Evolutionary conservation across 2,888 invertebrate genomes (phyloP).

Genomic region (Drosophila anceps): DNA sequence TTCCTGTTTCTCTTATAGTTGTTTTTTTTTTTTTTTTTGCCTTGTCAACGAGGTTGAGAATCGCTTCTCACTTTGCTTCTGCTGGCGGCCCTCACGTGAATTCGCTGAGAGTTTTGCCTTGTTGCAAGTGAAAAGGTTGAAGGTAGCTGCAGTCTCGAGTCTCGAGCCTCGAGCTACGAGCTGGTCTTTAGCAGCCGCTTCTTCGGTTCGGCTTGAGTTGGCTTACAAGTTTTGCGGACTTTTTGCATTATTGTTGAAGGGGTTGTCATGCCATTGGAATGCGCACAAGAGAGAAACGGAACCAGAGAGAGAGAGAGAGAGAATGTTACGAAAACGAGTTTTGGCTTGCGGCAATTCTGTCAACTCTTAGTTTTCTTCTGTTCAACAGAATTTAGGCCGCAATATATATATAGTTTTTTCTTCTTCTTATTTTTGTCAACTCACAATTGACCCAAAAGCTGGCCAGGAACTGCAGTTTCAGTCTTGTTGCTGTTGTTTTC

Average conservation of each 20-base stretch:
- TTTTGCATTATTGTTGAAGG: constrained; percentile 52
- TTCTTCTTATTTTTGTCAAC: constrained; percentile 36
- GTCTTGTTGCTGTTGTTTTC: constrained; percentile 2
- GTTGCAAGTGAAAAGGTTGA: constrained; percentile 68
- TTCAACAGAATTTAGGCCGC: constrained; percentile 69
- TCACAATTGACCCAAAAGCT: constrained; percentile 67
- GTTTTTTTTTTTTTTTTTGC: not conserved
- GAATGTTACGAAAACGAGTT: constrained; percentile 66
- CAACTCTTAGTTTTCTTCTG: constrained; percentile 50
- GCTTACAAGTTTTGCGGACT: constrained; percentile 58
- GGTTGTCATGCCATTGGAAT: constrained; percentile 82
- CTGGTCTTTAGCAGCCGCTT: constrained; percentile 24
- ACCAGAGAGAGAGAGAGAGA: not conserved
- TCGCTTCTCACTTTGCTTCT: constrained; percentile 21
- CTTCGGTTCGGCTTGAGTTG: constrained; percentile 52
- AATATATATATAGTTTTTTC: not conserved
- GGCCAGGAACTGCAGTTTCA: constrained; percentile 17
- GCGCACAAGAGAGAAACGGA: constrained; percentile 45
- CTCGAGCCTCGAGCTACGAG: constrained; percentile 8
- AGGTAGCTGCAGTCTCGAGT: constrained; percentile 57
- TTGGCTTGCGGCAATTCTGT: constrained; percentile 58
- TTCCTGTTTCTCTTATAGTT: constrained; percentile 24
- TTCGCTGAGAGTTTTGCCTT: constrained; percentile 28
- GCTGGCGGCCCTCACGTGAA: constrained; percentile 13
- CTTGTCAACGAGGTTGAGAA: constrained; percentile 12